These are phyloP conservation scores for Gephyroberyx darwinii DNA, from an alignment of 2,797 vertebrate genomes.

Conservation along the genomic window DNA sequence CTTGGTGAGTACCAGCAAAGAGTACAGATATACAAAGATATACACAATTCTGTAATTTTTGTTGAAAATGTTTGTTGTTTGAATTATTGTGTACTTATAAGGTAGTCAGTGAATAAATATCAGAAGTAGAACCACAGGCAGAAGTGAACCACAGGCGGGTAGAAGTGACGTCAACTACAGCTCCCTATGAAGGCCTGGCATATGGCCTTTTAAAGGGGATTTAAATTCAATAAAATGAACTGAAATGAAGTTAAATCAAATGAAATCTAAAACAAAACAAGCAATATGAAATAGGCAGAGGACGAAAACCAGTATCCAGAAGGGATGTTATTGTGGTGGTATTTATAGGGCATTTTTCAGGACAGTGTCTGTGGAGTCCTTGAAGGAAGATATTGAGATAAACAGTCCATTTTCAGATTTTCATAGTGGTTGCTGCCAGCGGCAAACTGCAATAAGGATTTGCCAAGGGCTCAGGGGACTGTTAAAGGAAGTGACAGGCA, in stretches of 20 bases:
- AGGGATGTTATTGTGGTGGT: neutral
- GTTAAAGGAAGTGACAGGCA: constrained; percentile 37
- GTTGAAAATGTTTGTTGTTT: too few species aligned
- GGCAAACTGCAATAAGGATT: constrained; percentile 15
- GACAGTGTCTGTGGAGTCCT: constrained; percentile 24
- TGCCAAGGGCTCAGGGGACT: constrained; percentile 26
- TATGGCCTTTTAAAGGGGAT: too few species aligned
- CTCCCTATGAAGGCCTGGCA: too few species aligned
- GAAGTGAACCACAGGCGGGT: too few species aligned
- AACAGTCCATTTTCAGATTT: neutral
- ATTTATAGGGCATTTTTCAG: constrained; percentile 17
- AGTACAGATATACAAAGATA: neutral
- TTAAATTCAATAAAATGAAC: too few species aligned
- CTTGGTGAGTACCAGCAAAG: constrained; percentile 80
- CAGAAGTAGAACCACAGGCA: too few species aligned
- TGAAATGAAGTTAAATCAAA: too few species aligned
- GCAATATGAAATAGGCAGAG: neutral
- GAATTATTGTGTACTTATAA: too few species aligned
- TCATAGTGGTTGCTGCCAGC: constrained; percentile 35
- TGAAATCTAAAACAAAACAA: neutral
- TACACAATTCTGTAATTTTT: too few species aligned
- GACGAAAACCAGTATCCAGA: neutral
- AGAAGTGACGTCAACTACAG: too few species aligned
- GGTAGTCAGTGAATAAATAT: too few species aligned
- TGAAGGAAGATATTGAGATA: constrained; percentile 14